phyloP scores from a whole-genome alignment of 2,113 vertebrate species.

The Notothenia rossii region DNA sequence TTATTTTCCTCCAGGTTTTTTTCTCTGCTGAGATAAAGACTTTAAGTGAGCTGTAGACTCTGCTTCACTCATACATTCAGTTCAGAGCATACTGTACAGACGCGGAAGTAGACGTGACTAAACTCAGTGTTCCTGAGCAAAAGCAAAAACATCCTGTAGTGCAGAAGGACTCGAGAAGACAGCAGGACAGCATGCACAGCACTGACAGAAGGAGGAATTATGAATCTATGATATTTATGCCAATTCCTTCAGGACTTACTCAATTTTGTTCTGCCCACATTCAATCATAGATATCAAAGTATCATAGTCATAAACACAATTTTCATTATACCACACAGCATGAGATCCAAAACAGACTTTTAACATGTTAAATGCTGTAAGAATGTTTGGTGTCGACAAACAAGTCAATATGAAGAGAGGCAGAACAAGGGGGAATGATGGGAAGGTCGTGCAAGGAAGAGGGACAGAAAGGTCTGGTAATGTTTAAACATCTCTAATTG shows the following conservation, averaged over 20 bases:
- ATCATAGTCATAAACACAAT: not conserved
- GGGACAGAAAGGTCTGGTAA: slow-evolving; percentile 40
- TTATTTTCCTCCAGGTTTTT: slow-evolving; percentile 6
- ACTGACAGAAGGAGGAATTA: slow-evolving; percentile 27
- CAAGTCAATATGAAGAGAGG: slow-evolving; percentile 4
- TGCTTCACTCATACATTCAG: slow-evolving; percentile 1
- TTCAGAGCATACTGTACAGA: not conserved
- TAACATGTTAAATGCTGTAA: not conserved
- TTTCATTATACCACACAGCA: not conserved
- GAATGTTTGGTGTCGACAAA: slow-evolving; percentile 12
- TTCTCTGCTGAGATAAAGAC: not conserved
- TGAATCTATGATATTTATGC: slow-evolving; percentile 23
- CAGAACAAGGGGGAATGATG: not conserved
- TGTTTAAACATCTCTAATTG: slow-evolving; percentile 35
- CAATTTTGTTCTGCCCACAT: slow-evolving; percentile 2
- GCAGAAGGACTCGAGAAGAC: not conserved
- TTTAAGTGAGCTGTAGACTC: slow-evolving; percentile 4
- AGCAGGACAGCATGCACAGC: slow-evolving; percentile 28
- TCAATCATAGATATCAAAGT: slow-evolving; percentile 16
- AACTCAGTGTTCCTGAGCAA: slow-evolving; percentile 32
- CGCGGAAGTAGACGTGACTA: not conserved
- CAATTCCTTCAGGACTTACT: slow-evolving; percentile 4
- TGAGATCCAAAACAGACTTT: not conserved
- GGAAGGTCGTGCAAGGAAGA: not conserved
- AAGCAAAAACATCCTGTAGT: slow-evolving; percentile 46